These are phyloP conservation scores for Cercopithecus neglectus DNA, from an alignment of 2,797 vertebrate species.

Conservation along the genomic window DNA sequence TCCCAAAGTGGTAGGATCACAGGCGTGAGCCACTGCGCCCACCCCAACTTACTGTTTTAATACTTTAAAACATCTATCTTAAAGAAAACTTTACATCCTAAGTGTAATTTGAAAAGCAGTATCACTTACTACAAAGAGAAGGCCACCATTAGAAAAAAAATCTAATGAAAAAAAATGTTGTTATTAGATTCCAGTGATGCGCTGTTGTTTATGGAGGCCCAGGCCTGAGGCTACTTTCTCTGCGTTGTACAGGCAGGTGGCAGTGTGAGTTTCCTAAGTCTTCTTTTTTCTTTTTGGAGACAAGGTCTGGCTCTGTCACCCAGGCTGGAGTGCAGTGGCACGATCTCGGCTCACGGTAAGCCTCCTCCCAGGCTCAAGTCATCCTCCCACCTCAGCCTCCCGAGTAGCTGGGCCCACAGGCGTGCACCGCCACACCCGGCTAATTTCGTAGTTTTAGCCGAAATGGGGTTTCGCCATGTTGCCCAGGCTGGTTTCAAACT, in stretches of 20 bases:
- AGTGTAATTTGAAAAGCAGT: not conserved
- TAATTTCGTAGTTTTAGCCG: not conserved
- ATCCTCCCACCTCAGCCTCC: not conserved
- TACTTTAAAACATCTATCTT: not conserved
- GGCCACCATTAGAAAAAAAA: not conserved
- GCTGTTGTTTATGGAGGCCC: not conserved
- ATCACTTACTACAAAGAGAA: not conserved
- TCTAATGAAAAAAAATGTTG: not conserved
- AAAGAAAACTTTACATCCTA: not conserved
- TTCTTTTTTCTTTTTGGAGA: not conserved
- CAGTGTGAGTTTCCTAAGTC: not conserved
- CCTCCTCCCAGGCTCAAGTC: not conserved
- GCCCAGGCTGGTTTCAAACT: not conserved
- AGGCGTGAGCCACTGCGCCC: not conserved
- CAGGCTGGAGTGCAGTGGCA: not conserved
- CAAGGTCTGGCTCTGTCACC: not conserved
- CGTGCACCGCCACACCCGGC: no score
- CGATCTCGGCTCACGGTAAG: not conserved
- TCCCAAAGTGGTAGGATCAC: not conserved
- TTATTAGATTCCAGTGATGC: not conserved
- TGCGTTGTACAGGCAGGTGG: rapidly evolving
- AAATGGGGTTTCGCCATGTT: not conserved
- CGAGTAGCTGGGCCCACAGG: not conserved
- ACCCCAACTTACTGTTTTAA: not conserved
- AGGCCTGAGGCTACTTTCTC: not conserved